A percentile compares a stretch with the other conserved stretches of the same genome.
Evolutionary conservation across 2,888 invertebrate genomes (phyloP).

Genomic region (Laothoe populi): DNA sequence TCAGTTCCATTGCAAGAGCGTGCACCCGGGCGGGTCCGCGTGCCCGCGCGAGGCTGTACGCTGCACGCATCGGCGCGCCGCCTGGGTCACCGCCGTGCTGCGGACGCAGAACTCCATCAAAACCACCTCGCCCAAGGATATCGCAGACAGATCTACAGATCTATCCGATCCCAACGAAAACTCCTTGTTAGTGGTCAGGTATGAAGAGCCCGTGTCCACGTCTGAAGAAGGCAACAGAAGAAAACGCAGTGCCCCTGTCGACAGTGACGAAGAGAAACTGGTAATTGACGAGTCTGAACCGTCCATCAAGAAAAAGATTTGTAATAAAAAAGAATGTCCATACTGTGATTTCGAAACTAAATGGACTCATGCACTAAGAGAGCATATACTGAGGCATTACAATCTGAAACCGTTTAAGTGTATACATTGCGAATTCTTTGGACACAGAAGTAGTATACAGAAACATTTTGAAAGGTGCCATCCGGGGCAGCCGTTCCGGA

Average conservation of each 20-base stretch:
- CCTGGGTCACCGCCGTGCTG: slow-evolving; percentile 61
- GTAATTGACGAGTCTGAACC: slow-evolving; percentile 55
- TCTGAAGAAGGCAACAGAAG: slow-evolving; percentile 46
- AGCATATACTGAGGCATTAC: slow-evolving; percentile 78
- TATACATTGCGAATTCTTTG: slow-evolving; percentile 61
- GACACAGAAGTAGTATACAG: slow-evolving; percentile 51
- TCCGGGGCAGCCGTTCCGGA: slow-evolving; percentile 37
- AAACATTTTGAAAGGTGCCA: slow-evolving; percentile 63
- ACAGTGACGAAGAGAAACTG: slow-evolving; percentile 61
- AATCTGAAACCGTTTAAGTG: slow-evolving; percentile 73
- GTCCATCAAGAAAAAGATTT: slow-evolving; percentile 31
- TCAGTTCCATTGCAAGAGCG: slow-evolving; percentile 68
- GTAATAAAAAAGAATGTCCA: slow-evolving; percentile 47
- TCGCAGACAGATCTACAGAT: slow-evolving; percentile 25
- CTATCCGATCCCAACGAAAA: slow-evolving; percentile 48
- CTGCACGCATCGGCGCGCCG: slow-evolving; percentile 52
- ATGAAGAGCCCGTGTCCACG: slow-evolving; percentile 60
- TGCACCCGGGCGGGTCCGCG: slow-evolving; percentile 48
- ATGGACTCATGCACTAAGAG: slow-evolving; percentile 48
- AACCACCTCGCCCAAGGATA: neutral
- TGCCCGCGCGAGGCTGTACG: slow-evolving; percentile 61
- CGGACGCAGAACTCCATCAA: slow-evolving; percentile 47
- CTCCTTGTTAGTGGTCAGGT: slow-evolving; percentile 67
- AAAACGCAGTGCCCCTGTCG: slow-evolving; percentile 40
- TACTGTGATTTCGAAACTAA: slow-evolving; percentile 54